These are phyloP conservation scores for Zygogramma bicolorata DNA, from an alignment of 2,888 invertebrate species.

Conservation along the genomic window DNA sequence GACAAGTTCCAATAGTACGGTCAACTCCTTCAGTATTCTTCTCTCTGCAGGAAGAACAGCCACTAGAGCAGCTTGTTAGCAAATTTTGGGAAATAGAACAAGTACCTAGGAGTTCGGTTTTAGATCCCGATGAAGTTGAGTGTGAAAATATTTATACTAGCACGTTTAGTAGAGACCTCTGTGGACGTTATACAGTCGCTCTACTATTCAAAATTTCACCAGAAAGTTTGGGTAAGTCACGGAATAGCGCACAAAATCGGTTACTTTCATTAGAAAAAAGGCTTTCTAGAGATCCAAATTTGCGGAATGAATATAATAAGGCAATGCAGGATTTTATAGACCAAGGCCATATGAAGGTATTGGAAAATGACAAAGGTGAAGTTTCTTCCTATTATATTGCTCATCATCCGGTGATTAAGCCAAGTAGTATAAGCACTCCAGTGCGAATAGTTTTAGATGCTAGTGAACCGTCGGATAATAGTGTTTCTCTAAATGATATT, in stretches of 20 bases:
- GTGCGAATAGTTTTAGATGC: conserved; percentile 15
- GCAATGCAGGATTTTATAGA: conserved; percentile 19
- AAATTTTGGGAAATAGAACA: no score
- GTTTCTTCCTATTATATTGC: neutral
- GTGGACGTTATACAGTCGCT: no score
- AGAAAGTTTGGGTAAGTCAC: neutral
- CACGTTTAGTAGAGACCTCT: no score
- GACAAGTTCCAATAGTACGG: no score
- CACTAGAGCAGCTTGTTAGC: no score
- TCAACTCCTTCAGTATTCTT: no score
- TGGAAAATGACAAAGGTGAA: neutral
- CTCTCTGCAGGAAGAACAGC: no score
- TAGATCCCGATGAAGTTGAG: no score
- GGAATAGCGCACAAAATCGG: no score
- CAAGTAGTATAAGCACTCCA: conserved; percentile 7
- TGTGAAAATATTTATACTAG: no score
- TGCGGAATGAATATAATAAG: conserved; percentile 3
- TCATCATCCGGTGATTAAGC: conserved; percentile 10
- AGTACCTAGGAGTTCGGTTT: no score
- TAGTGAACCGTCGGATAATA: neutral
- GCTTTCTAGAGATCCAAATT: neutral
- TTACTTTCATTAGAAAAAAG: neutral
- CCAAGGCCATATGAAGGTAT: conserved; percentile 9
- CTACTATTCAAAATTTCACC: neutral
- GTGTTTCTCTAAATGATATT: conserved; percentile 11